Base-by-base conservation (phyloP, 2,797 vertebrate species). In the Ctenopoma multispine region DNA sequence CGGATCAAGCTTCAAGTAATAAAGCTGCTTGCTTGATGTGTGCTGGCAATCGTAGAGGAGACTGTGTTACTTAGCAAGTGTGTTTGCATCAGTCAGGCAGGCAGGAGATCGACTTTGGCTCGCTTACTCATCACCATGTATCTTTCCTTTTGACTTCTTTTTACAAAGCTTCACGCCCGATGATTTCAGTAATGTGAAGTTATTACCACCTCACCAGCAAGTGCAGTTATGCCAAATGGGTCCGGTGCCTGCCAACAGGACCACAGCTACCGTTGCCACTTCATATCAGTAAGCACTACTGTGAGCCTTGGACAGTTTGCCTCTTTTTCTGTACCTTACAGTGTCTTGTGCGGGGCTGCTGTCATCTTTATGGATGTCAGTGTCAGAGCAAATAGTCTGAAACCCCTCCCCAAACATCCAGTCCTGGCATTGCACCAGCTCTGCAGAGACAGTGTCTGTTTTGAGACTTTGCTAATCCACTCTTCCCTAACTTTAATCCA, bases 101-200 rank as follows among this genome's bases (percentile, higher is more conserved):
- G 27, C 69, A 24, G 55, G 43, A 60, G 41, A 44, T 48, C 13
- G 41, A 44, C 69, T 75, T 50, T 68, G 68, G 74, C 43, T 46
- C 6, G 24, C 70, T 60, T 20, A 4, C 66, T 72, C 62, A 34
- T 82, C 64, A 60, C 55, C 65, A 66, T 83, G 66, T 54, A 80
- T 83, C 72, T 77, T 69, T 34, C 48, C 64, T 4, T 58, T 73
- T 73, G 68, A 75, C 70, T 55, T 77, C 72, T 68, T 63, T 78
- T 87, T 79, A 65, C 46, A 50, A 59, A 80, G 70, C 75, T 53
- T 85, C 81, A 66, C 43, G 63, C 63, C 43, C 41, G 68, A 70
- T 77, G 76, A 72, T 80, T 85, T 59, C 74, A 66, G 79, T 60
- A 72, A 77, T 77, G 70, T 69, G 47, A 85, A 75, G 75, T 82